Evolutionary conservation across 2,113 vertebrate species (phyloP).

Genomic region (Octodon degus): DNA sequence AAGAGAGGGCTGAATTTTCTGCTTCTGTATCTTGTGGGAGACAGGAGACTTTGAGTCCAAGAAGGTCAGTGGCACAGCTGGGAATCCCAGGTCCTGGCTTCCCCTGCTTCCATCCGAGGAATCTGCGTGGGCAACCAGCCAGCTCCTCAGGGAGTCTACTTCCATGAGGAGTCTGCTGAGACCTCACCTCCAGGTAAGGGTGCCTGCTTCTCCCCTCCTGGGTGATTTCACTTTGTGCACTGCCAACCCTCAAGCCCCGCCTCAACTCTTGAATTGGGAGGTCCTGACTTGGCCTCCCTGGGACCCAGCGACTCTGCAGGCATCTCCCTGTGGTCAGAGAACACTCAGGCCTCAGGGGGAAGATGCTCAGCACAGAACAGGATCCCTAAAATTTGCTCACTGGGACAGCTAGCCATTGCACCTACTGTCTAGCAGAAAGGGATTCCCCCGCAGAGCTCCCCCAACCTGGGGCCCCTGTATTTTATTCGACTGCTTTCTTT

Average conservation of each 20-base stretch:
- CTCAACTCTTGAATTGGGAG: neutral
- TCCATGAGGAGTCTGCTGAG: neutral
- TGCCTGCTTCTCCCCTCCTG: too few species aligned
- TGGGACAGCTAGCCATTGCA: neutral
- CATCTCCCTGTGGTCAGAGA: neutral
- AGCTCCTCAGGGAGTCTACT: rapidly evolving
- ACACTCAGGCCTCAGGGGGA: neutral
- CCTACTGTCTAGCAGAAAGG: neutral
- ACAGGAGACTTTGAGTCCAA: neutral
- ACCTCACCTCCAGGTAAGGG: neutral
- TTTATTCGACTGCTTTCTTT: neutral
- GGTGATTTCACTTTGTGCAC: too few species aligned
- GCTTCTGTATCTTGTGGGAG: neutral
- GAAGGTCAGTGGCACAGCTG: neutral
- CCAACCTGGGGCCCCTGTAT: neutral
- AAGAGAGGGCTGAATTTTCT: too few species aligned
- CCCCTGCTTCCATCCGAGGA: too few species aligned
- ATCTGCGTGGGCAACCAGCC: too few species aligned
- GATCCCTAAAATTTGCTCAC: neutral
- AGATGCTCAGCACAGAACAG: neutral
- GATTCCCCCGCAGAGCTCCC: rapidly evolving
- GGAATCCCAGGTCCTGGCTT: neutral
- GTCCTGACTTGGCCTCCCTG: neutral
- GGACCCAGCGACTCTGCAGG: neutral
- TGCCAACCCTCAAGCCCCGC: neutral